Conservation (phyloP, 2,113 vertebrate genomes). For the Spermophilus dauricus region DNA sequence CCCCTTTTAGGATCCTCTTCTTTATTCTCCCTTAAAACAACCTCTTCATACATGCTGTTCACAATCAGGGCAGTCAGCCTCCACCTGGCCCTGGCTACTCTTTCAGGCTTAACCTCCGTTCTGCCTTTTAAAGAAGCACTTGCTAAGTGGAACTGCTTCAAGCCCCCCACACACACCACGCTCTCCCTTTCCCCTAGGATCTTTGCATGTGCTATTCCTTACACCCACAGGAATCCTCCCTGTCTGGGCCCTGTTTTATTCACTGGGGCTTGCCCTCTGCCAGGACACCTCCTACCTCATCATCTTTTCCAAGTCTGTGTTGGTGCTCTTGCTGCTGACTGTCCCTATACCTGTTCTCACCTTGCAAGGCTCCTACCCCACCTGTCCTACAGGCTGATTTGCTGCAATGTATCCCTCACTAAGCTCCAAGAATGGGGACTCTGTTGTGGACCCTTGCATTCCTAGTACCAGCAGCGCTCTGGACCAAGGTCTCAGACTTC, state of each 20-base stretch:
- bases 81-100: neutral
- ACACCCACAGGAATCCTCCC: neutral
- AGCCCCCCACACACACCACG: neutral
- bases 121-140: neutral
- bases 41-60: fast-evolving
- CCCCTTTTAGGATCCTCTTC: too few relatives aligned
- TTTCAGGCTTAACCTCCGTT: neutral
- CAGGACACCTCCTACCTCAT: neutral
- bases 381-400: fast-evolving
- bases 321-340: fast-evolving
- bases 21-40: too few relatives aligned
- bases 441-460: neutral
- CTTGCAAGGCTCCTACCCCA: neutral
- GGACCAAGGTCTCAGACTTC: neutral
- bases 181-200: neutral
- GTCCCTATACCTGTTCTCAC: neutral
- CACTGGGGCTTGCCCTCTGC: neutral
- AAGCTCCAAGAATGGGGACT: neutral
- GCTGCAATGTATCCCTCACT: neutral
- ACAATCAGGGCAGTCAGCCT: fast-evolving
- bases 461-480: neutral
- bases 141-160: neutral
- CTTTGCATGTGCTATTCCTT: neutral
- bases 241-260: neutral
- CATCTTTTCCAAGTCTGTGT: neutral